A percentile compares a stretch with the other conserved stretches of the same genome.
phyloP scores from a whole-genome alignment of 2,888 invertebrate species.

The Amphipyra tragopoginis region DNA sequence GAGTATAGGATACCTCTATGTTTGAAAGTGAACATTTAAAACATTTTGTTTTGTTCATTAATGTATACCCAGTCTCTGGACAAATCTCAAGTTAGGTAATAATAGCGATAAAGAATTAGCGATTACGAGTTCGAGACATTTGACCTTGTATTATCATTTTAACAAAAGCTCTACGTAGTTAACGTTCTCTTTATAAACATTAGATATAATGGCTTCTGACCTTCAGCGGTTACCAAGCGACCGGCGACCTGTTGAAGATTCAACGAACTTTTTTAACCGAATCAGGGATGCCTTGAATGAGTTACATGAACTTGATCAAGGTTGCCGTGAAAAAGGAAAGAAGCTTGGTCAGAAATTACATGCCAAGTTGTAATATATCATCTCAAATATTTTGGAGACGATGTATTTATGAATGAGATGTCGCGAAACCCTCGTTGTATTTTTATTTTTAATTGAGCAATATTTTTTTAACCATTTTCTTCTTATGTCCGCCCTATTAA shows the following conservation, averaged over 20 bases:
- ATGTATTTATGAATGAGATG: no score
- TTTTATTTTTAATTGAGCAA: no score
- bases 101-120: neutral
- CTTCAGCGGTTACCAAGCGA: constrained; percentile 39
- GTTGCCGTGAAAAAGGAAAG: neutral
- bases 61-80: no score
- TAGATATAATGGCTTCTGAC: constrained; percentile 35
- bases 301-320: constrained; percentile 32
- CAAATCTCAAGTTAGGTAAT: constrained; percentile 10
- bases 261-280: constrained; percentile 32
- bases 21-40: no score
- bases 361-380: neutral
- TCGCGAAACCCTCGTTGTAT: no score
- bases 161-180: constrained; percentile 6
- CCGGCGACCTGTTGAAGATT: constrained; percentile 37
- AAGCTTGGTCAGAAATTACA: no score
- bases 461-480: no score
- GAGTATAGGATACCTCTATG: no score
- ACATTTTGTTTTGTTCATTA: no score
- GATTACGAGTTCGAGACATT: constrained; percentile 21
- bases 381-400: no score
- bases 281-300: constrained; percentile 1
- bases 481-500: no score
- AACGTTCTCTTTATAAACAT: constrained; percentile 26
- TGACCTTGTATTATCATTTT: constrained; percentile 42